Base-by-base conservation (phyloP, 1,140 invertebrate genomes). In the Temnothorax nylanderi region DNA sequence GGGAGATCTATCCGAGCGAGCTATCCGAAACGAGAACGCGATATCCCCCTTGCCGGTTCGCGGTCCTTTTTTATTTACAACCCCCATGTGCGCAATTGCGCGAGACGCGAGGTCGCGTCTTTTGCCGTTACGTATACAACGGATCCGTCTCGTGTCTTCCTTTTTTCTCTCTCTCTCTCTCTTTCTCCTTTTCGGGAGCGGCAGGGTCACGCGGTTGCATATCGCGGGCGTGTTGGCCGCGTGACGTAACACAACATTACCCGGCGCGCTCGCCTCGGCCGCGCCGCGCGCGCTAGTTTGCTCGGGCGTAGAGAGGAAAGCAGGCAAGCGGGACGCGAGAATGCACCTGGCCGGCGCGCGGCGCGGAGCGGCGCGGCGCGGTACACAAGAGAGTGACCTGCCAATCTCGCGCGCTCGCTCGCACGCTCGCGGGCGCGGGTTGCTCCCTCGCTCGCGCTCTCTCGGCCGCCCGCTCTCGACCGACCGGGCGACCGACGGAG, bases 351-450 rank as follows among this genome's bases (percentile, higher is more conserved):
- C 92, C 88, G 85, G 87, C 85, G 37, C 37, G 37, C 26, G 26
- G 26, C n/a, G n/a, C n/a, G n/a, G 37, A 1, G 87, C 86, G 89
- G 85, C 86, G 80, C 75, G 72, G 86, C 78, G 26, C 89, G 87
- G 67, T 85, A 88, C 89, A 90, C 90, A 91, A 92, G 91, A 92
- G 91, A 93, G 93, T 93, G 93, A 94, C 93, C 93, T 92, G 93
- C 93, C 92, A 90, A 93, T 90, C 91, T 93, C 37, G 93, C 92
- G 67, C 90, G 56, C 51, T 7, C 41, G 7, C 67, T 34, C 47
- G 65, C 26, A 26, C 26, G 26, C 26, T 26, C 26, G 26, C 26
- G 26, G 26, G 26, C 26, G 26, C 26, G 26, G 26, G 26, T 26
- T 26, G 26, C 58, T 47, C 51, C 10, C 10, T 47, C 78, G 2